Base-by-base conservation (phyloP, 2,888 invertebrate species). In the Tetragonula carbonaria region DNA sequence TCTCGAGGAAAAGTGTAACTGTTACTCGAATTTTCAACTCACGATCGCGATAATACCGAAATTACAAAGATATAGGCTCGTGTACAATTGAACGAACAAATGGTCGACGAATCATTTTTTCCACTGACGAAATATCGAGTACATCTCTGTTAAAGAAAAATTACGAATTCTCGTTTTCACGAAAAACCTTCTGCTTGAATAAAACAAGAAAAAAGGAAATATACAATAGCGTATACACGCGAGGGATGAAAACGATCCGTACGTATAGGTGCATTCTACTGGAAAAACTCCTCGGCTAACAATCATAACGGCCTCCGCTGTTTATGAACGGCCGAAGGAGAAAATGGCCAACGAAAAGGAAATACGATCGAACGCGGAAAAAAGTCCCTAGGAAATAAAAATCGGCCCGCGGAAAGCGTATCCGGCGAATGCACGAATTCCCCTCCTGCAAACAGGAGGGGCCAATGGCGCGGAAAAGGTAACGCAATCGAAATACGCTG, bases 401-500 rank as follows among this genome's bases (percentile, higher is more conserved):
- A 76, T 21, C 51, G 62, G 21, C 23, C 62, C 57, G 76, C 21
- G 63, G 51, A 38, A 38, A 80, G 67, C 74, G 80, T 74, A 70
- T 82, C 80, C 45, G 55, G 23, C 65, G 76, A 33, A 33, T 57
- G 38, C 57, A n/a, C 71, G 77, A 84, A 74, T 73, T 77, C 80
- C 74, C 74, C 51, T 74, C 55, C 50, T 67, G 73, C 75, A 74
- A 80, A 80, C 74, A 73, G 74, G 73, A 66, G 71, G 67, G 81
- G 16, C 55, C 84, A 79, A 63, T 77, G 78, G 65, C 75, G 59
- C 79, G 81, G 75, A 82, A 80, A 86, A 86, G 85, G 79, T 80
- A 86, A 86, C 83, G 83, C 88, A 81, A 87, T 83, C 85, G 74
- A 71, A 84, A 86, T 82, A 76, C 80, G 84, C 67, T 76, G 57